Percentiles rank a stretch among this genome's conserved stretches.
Conservation (phyloP, 2,888 invertebrate species). For the Nomada fucata region DNA sequence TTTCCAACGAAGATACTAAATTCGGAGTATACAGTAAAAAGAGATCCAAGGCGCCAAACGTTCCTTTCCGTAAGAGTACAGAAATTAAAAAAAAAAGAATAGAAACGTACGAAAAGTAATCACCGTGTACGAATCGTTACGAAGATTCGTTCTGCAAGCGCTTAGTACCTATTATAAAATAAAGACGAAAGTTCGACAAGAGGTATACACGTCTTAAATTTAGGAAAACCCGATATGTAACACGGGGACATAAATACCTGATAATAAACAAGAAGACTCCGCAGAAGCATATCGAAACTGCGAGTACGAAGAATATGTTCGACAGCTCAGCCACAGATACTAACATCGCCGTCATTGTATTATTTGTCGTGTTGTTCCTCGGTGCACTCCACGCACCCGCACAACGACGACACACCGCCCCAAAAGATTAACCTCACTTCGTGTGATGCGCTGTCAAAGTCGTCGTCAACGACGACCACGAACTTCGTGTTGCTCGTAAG, state of each 20-base stretch:
- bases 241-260: conserved; percentile 85
- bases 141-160: too few relatives aligned
- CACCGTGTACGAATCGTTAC: too few relatives aligned
- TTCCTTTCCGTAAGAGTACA: too few relatives aligned
- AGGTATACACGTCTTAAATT: too few relatives aligned
- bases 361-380: conserved; percentile 34
- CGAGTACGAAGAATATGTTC: conserved; percentile 91
- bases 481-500: conserved; percentile 11
- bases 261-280: conserved; percentile 91
- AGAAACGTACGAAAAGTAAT: too few relatives aligned
- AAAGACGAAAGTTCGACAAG: too few relatives aligned
- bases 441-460: conserved; percentile 56
- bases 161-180: too few relatives aligned
- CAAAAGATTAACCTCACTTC: conserved; percentile 57
- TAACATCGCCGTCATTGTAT: conserved; percentile 86
- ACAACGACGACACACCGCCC: conserved; percentile 46
- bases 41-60: too few relatives aligned
- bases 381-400: conserved; percentile 49
- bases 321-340: conserved; percentile 90
- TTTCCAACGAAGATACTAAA: background rate
- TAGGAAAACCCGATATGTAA: background rate
- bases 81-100: background rate
- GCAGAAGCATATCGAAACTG: conserved; percentile 90
- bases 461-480: conserved; percentile 31
- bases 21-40: too few relatives aligned